phyloP scores from a whole-genome alignment of 30 jellyfish, hydroid and myxozoan genomes.

The Nemopilema nomurai region DNA sequence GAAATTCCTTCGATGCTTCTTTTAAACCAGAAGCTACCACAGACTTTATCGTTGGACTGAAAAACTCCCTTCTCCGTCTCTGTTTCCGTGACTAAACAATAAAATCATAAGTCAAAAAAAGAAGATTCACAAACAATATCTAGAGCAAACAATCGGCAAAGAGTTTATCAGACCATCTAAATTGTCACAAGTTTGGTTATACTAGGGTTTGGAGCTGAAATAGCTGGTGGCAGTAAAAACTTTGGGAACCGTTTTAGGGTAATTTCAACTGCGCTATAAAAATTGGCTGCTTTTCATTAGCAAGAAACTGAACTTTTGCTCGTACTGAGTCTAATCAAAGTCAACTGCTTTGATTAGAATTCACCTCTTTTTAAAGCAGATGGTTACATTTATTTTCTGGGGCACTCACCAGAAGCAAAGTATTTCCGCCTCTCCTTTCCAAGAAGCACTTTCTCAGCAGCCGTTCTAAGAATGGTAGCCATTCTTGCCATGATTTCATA shows the following conservation, averaged over 20 bases:
- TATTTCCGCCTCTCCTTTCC: slow-evolving; percentile 65
- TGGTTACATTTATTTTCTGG: neutral
- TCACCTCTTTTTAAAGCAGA: too few relatives aligned
- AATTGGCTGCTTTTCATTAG: too few relatives aligned
- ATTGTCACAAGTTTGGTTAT: too few relatives aligned
- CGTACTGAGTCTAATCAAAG: too few relatives aligned
- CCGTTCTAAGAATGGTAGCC: slow-evolving; percentile 43
- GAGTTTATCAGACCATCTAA: too few relatives aligned
- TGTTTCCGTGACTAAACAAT: slow-evolving; percentile 46
- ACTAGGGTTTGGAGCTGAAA: too few relatives aligned
- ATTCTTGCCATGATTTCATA: slow-evolving; percentile 15
- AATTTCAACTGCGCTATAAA: too few relatives aligned
- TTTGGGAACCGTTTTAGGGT: too few relatives aligned
- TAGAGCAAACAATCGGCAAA: too few relatives aligned
- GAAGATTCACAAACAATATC: neutral
- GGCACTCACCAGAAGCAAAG: slow-evolving; percentile 62
- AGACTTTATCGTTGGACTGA: slow-evolving; percentile 9
- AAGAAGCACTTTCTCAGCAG: slow-evolving; percentile 50
- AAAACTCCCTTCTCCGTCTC: slow-evolving; percentile 61
- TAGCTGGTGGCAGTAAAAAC: too few relatives aligned
- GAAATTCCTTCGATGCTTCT: slow-evolving; percentile 48
- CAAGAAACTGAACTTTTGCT: neutral
- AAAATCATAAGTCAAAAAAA: neutral
- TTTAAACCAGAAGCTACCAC: slow-evolving; percentile 59
- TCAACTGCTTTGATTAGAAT: neutral